Percentiles rank a stretch among this genome's conserved stretches.
These are phyloP conservation scores for Pseudeuparius sepicola DNA, from an alignment of 2,888 invertebrate species.

Conservation along the genomic window DNA sequence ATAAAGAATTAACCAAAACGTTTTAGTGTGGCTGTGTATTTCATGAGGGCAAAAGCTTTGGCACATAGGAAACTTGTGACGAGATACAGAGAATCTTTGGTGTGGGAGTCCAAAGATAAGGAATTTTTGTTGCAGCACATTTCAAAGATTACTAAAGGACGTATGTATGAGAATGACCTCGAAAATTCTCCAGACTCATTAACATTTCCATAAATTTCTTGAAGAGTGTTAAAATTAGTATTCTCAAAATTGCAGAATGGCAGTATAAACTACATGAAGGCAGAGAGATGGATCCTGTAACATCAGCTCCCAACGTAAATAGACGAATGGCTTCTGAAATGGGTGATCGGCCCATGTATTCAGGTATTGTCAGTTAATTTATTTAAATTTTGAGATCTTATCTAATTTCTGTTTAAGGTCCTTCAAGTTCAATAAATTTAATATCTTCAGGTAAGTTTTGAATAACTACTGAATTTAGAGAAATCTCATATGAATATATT, in stretches of 20 bases:
- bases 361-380: too few species aligned
- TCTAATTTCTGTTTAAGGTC: too few species aligned
- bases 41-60: conserved; percentile 48
- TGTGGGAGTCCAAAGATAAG: conserved; percentile 58
- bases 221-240: too few species aligned
- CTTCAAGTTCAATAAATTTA: too few species aligned
- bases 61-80: conserved; percentile 52
- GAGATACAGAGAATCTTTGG: conserved; percentile 53
- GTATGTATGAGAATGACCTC: conserved; percentile 31
- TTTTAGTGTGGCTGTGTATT: conserved; percentile 52
- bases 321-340: conserved; percentile 5
- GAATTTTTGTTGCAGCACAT: conserved; percentile 57
- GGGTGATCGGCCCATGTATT: conserved; percentile 6
- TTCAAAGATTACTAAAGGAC: conserved; percentile 49
- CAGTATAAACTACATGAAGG: conserved; percentile 22
- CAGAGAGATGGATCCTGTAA: conserved; percentile 18
- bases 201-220: too few species aligned
- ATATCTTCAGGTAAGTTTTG: too few species aligned
- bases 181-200: too few species aligned
- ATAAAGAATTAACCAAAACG: conserved; percentile 5
- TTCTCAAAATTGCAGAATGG: conserved; percentile 23
- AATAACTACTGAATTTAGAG: too few species aligned
- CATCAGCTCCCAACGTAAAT: conserved; percentile 12
- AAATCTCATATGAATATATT: too few species aligned
- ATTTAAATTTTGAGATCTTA: too few species aligned